Base-by-base conservation (phyloP, 2,797 vertebrate species). In the Trachurus trachurus region DNA sequence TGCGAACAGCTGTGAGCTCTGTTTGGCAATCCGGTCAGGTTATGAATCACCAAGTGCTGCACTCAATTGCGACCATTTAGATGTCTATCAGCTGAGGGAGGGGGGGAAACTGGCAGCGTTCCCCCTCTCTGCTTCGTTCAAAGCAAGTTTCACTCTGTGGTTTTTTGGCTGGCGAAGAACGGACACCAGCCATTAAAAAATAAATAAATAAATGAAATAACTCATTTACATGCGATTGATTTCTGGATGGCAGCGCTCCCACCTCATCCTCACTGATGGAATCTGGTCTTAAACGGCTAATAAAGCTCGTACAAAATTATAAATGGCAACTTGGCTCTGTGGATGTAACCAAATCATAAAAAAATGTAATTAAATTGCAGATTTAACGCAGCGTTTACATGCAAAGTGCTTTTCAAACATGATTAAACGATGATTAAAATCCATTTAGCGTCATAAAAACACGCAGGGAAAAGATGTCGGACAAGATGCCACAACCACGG, bases 1-100 rank as follows among this genome's bases (percentile, higher is more conserved):
- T 76, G 64, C n/a, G 17, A 83, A 52, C 87, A 89, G 89, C 90
- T 87, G 87, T 56, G 71, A 63, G 72, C 71, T 78, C 58, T 26
- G 76, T 83, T 82, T 86, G 78, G 78, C 83, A 78, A 53, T 63
- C 70, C 58, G 34, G 66, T 81, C 84, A 73, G 74, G 78, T 71
- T 80, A 56, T 86, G 86, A 88, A 78, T 87, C 78, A 66, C 62
- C 56, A 10, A 83, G 82, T 44, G 67, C 77, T 58, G 53, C 42
- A 11, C 71, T 85, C 87, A 22, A 7, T 17, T 65, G 80, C 74
- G 19, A 7, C 62, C 47, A 11, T 60, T 88, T 60, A 78, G 78
- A 83, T 66, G 54, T 62, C 29, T 58, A 50, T 75, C 74, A 39
- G 63, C 53, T 17, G 58, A 19, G 19, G 34, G 34, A 8, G 34